Conservation (phyloP, 2,113 vertebrate species). For the Cygnus buccinator region DNA sequence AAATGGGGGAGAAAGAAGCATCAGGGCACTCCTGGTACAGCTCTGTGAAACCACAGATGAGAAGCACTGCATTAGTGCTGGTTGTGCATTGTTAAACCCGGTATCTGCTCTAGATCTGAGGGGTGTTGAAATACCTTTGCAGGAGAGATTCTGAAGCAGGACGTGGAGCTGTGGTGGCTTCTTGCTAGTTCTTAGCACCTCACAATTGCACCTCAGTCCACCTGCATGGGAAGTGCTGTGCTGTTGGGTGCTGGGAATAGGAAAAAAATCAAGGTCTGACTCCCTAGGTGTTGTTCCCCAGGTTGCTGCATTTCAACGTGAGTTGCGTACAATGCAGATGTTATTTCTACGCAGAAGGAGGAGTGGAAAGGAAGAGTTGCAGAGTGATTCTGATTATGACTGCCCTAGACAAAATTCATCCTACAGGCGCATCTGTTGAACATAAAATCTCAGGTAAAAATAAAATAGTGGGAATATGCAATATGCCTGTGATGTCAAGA, state of each 20-base stretch:
- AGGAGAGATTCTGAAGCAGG: background rate
- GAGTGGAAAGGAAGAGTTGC: background rate
- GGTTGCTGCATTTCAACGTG: accelerated
- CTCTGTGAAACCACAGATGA: accelerated
- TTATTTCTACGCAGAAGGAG: background rate
- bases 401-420: background rate
- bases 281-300: background rate
- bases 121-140: background rate
- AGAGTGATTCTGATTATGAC: background rate
- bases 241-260: background rate
- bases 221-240: background rate
- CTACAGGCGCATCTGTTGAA: background rate
- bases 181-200: background rate
- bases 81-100: background rate
- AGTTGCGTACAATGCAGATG: background rate
- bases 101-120: background rate
- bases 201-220: background rate
- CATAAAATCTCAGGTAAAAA: background rate
- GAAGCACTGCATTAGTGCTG: background rate
- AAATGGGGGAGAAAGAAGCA: background rate
- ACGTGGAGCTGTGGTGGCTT: background rate
- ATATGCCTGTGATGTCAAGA: background rate
- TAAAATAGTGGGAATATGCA: background rate
- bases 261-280: background rate
- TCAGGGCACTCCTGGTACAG: no score